These are phyloP conservation scores for Ctenochaetus hawaiiensis DNA, from an alignment of 2,797 vertebrate species.

Conservation along the genomic window DNA sequence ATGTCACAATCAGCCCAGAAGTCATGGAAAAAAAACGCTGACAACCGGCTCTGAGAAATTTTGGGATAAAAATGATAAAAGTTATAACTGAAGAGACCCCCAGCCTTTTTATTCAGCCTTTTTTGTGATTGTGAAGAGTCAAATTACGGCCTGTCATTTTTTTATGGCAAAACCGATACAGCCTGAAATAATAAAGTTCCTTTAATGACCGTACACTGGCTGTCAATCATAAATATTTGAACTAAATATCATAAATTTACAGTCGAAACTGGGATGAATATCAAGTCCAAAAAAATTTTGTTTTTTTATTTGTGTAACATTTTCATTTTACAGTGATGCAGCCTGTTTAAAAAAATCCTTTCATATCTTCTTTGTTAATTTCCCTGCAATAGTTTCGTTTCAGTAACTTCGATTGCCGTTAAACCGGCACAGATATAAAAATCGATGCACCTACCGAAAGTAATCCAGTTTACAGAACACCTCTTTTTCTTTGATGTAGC, in stretches of 20 bases:
- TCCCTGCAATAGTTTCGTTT: not conserved
- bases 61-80: too few relatives aligned
- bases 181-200: too few relatives aligned
- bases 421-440: not conserved
- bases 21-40: too few relatives aligned
- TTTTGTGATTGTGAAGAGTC: too few relatives aligned
- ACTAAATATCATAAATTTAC: not conserved
- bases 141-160: too few relatives aligned
- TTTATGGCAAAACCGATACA: too few relatives aligned
- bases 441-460: conserved; percentile 88
- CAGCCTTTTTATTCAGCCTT: too few relatives aligned
- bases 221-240: not conserved
- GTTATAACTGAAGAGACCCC: not conserved
- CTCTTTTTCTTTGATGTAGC: conserved; percentile 96
- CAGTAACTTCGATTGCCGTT: conserved; percentile 24
- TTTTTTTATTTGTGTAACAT: not conserved
- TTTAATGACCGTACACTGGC: not conserved
- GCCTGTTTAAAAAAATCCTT: too few relatives aligned
- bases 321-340: not conserved
- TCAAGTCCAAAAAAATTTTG: accelerated
- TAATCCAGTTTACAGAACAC: conserved; percentile 99
- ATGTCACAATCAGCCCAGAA: too few relatives aligned
- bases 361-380: too few relatives aligned
- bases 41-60: too few relatives aligned
- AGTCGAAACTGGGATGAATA: not conserved